Conservation (phyloP, 1,140 invertebrate genomes). For the Platorchestia sp. region DNA sequence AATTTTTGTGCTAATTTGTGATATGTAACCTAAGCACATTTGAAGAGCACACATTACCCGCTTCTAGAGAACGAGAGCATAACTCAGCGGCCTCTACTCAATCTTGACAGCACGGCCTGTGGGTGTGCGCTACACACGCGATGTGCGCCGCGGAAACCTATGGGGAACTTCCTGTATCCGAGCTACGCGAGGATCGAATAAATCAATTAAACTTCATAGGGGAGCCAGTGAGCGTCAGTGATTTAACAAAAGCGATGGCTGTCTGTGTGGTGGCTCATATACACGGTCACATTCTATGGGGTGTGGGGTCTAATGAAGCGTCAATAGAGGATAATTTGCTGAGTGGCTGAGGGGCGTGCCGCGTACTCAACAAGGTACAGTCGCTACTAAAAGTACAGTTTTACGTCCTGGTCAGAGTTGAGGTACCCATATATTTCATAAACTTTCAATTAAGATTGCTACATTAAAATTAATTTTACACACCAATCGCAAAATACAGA, state of each 20-base stretch:
- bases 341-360: not conserved
- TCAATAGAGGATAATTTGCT: not conserved
- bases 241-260: not conserved
- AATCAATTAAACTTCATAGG: conserved; percentile 2
- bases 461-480: not conserved
- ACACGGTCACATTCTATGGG: not conserved
- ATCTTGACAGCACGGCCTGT: not conserved
- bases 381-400: not conserved
- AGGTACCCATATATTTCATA: not conserved
- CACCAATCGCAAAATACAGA: no score
- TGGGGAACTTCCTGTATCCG: not conserved
- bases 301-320: not conserved
- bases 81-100: not conserved
- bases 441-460: not conserved
- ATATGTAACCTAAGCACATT: no score
- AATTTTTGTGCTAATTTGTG: no score
- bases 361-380: not conserved
- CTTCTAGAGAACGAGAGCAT: not conserved
- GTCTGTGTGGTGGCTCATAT: not conserved
- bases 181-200: not conserved
- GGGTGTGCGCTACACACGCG: not conserved
- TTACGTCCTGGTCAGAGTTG: not conserved
- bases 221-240: not conserved
- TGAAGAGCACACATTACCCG: no score
- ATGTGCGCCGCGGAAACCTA: not conserved